Conservation (phyloP, 2,888 invertebrate species). For the Cantharis rufa region DNA sequence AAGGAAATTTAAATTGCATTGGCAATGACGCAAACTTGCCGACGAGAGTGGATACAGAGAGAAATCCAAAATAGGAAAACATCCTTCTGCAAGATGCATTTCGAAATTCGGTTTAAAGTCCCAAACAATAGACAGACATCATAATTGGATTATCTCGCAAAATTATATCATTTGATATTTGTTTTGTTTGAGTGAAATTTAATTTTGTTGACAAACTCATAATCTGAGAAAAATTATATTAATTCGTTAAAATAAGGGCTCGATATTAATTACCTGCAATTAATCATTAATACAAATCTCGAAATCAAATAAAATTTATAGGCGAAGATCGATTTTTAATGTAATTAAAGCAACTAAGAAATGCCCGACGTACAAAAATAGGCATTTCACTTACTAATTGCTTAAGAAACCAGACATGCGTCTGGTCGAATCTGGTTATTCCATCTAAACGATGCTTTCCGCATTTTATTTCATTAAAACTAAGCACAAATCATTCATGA, state of each 20-base stretch:
- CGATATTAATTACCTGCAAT: not conserved
- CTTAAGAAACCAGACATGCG: conserved; percentile 37
- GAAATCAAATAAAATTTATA: not conserved
- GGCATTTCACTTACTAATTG: conserved; percentile 39
- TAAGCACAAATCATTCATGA: conserved; percentile 52
- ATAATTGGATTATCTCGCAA: not conserved
- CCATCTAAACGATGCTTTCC: conserved; percentile 25
- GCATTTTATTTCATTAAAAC: conserved; percentile 48
- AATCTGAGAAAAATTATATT: not conserved
- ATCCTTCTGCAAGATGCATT: not conserved
- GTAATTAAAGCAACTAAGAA: conserved; percentile 36
- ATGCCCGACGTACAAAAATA: conserved; percentile 29
- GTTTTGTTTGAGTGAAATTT: not conserved
- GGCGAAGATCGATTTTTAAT: conserved; percentile 27
- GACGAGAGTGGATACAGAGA: not conserved
- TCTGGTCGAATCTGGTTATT: conserved; percentile 34
- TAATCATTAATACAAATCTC: not conserved
- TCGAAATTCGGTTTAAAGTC: not conserved
- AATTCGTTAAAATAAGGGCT: not conserved
- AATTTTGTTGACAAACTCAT: not conserved
- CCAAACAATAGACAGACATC: not conserved
- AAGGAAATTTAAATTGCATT: not conserved
- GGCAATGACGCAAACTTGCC: too few relatives aligned
- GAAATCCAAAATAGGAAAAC: not conserved
- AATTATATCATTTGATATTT: not conserved